phyloP scores from a whole-genome alignment of 2,888 invertebrate species.

The Ariolimax columbianus region DNA sequence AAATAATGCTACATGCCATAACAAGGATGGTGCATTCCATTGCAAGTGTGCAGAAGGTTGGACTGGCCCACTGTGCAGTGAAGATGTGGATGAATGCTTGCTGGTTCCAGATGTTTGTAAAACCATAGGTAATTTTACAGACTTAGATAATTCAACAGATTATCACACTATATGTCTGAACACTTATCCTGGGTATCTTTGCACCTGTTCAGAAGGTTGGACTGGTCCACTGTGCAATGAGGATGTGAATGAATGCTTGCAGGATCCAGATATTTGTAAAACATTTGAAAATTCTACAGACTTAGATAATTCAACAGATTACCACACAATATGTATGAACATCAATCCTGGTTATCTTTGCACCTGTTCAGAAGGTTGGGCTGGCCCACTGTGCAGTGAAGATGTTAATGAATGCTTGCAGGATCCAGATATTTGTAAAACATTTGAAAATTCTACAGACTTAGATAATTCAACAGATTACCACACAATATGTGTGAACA shows the following conservation, averaged over 20 bases:
- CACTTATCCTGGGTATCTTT: slow-evolving; percentile 14
- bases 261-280: not conserved
- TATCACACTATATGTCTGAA: not conserved
- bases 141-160: not conserved
- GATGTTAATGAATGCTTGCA: slow-evolving; percentile 51
- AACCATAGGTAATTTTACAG: not conserved
- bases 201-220: slow-evolving; percentile 4
- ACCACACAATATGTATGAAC: not conserved
- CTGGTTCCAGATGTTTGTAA: slow-evolving; percentile 8
- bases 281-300: not conserved
- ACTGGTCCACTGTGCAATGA: slow-evolving; percentile 5
- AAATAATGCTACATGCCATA: slow-evolving; percentile 54
- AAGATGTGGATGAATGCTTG: slow-evolving; percentile 50
- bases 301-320: not conserved
- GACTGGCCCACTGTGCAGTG: slow-evolving; percentile 50
- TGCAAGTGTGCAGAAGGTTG: slow-evolving; percentile 53
- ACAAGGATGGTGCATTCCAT: slow-evolving; percentile 47
- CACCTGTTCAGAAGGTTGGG: slow-evolving; percentile 49
- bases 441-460: not conserved
- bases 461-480: not conserved
- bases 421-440: slow-evolving; percentile 8
- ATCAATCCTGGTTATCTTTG: not conserved
- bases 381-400: slow-evolving; percentile 46
- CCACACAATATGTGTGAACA: not conserved
- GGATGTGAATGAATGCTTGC: slow-evolving; percentile 7